Conservation (phyloP, 2,113 vertebrate genomes). For the Saguinus imperator region DNA sequence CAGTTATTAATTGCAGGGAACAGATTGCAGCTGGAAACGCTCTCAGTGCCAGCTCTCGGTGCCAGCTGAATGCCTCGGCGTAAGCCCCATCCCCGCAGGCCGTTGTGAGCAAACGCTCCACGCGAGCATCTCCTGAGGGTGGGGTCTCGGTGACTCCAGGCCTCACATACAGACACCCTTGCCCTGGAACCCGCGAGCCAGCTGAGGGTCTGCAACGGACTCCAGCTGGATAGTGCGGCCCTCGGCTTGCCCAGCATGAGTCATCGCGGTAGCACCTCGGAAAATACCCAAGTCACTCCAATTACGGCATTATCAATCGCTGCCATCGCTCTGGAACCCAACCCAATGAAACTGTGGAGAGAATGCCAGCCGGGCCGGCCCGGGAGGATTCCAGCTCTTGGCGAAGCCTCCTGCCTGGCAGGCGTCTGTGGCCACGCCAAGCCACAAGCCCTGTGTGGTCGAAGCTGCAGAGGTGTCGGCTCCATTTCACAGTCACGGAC, state of each 20-base stretch:
- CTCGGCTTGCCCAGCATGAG: conserved; percentile 6
- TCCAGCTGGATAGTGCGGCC: background rate
- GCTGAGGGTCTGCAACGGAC: background rate
- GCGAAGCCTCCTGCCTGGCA: conserved; percentile 15
- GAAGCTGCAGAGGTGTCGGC: background rate
- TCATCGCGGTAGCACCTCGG: conserved; percentile 36
- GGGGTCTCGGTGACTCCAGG: conserved; percentile 42
- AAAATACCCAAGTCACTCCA: conserved; percentile 65
- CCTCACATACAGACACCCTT: background rate
- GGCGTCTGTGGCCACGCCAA: background rate
- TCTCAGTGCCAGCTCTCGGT: background rate
- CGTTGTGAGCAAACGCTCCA: conserved; percentile 45
- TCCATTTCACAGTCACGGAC: background rate
- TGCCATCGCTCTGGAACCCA: conserved; percentile 52
- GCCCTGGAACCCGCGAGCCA: conserved; percentile 54
- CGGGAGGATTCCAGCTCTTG: conserved; percentile 6
- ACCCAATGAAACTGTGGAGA: conserved; percentile 59
- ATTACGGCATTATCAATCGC: conserved; percentile 28
- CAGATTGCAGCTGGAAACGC: background rate
- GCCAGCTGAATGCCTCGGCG: background rate
- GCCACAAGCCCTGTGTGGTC: conserved; percentile 69
- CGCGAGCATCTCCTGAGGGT: background rate
- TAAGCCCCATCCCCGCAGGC: background rate
- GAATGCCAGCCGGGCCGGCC: conserved; percentile 54
- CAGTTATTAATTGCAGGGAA: conserved; percentile 8